Conservation (phyloP, 2,888 invertebrate genomes). For the Drosophila peninsularis region DNA sequence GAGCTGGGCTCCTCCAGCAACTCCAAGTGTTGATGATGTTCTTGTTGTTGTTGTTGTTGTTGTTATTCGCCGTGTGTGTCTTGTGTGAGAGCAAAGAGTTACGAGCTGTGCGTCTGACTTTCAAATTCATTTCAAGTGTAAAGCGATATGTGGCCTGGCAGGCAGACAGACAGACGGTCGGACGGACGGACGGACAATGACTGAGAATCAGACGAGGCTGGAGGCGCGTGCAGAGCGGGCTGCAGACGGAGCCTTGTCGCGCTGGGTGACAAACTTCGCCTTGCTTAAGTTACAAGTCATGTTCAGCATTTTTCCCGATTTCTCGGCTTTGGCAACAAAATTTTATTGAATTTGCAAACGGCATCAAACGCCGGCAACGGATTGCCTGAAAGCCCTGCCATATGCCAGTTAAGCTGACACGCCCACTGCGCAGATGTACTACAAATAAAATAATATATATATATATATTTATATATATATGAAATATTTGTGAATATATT, state of each 20-base stretch:
- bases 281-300: conserved; percentile 78
- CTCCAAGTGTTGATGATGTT: conserved; percentile 38
- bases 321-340: conserved; percentile 22
- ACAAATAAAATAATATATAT: neutral
- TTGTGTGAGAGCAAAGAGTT: conserved; percentile 63
- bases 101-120: conserved; percentile 76
- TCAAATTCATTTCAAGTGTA: conserved; percentile 79
- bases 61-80: conserved; percentile 52
- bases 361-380: conserved; percentile 29
- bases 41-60: conserved; percentile 21
- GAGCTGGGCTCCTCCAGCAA: conserved; percentile 34
- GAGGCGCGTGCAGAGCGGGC: neutral
- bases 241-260: conserved; percentile 52
- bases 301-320: conserved; percentile 39
- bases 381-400: conserved; percentile 48
- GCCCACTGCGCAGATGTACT: conserved; percentile 26
- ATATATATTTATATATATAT: neutral
- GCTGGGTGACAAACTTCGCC: conserved; percentile 71
- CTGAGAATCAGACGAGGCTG: conserved; percentile 5
- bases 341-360: conserved; percentile 70
- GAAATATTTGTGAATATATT: conserved; percentile 1
- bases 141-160: conserved; percentile 71
- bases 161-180: conserved; percentile 8
- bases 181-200: conserved; percentile 2
- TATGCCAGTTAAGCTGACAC: conserved; percentile 48